These are phyloP conservation scores for Eudasyphora cyanicolor DNA, from an alignment of 2,888 invertebrate genomes.

Conservation along the genomic window DNA sequence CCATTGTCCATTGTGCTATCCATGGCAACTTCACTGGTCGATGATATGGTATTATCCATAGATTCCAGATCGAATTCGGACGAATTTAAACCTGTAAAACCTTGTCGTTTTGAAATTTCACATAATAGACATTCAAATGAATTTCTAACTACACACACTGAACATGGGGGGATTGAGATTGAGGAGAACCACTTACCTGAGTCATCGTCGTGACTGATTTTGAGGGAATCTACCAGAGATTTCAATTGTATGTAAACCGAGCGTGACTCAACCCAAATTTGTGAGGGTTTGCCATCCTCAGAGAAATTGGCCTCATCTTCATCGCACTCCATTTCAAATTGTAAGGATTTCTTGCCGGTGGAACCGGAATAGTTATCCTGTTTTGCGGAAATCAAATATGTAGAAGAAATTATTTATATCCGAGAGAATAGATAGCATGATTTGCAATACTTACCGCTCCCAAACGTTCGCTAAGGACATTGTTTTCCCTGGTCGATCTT, in stretches of 20 bases:
- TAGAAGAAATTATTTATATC: too few species aligned
- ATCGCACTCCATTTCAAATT: conserved; percentile 94
- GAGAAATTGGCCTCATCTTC: conserved; percentile 83
- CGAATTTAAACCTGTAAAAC: conserved; percentile 83
- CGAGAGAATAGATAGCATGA: too few species aligned
- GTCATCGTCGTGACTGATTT: conserved; percentile 88
- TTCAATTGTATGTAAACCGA: conserved; percentile 88
- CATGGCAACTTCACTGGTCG: conserved; percentile 68
- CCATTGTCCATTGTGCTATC: too few species aligned
- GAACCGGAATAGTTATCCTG: conserved; percentile 76
- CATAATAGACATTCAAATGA: conserved; percentile 20
- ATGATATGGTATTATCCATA: conserved; percentile 81
- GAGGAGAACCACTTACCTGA: conserved; percentile 81
- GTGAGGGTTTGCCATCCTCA: conserved; percentile 79
- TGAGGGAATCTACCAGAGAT: conserved; percentile 87
- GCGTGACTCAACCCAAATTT: conserved; percentile 85
- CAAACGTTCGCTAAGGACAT: conserved; percentile 86
- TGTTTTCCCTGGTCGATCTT: conserved; percentile 86
- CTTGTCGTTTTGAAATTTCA: conserved; percentile 61
- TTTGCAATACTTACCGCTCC: conserved; percentile 81
- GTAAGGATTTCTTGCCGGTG: conserved; percentile 84
- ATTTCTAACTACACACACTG: conserved; percentile 49
- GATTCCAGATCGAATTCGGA: conserved; percentile 83
- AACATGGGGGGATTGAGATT: neutral
- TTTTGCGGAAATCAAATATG: neutral